A percentile compares a stretch with the other conserved stretches of the same genome.
These are phyloP conservation scores for Notoglanidium macrostoma DNA, from an alignment of 2,797 vertebrate species.

Conservation along the genomic window DNA sequence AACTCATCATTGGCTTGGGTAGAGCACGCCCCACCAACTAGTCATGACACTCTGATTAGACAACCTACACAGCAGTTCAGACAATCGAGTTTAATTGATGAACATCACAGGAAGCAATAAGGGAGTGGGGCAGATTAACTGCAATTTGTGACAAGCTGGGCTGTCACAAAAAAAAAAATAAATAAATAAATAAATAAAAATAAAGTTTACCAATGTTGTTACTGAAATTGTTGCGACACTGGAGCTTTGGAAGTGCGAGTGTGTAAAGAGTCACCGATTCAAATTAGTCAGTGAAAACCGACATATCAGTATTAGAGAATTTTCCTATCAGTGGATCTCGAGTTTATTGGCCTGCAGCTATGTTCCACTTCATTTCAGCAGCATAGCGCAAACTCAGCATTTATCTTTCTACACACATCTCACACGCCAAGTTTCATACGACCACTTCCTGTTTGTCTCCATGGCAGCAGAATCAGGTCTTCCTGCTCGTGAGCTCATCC, in stretches of 20 bases:
- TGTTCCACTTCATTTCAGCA: conserved; percentile 46
- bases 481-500: conserved; percentile 51
- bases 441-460: conserved; percentile 79
- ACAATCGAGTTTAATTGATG: neutral
- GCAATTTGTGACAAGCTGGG: neutral
- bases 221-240: neutral
- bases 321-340: conserved; percentile 9
- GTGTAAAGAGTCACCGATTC: neutral
- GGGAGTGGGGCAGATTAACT: neutral
- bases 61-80: neutral
- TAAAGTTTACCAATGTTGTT: neutral
- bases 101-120: neutral
- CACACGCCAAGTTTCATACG: conserved; percentile 69
- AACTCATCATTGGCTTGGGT: neutral
- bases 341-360: conserved; percentile 20
- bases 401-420: conserved; percentile 64
- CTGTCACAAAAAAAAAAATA: too few relatives aligned
- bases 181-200: too few relatives aligned
- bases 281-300: neutral
- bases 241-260: neutral
- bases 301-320: neutral
- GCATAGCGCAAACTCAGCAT: conserved; percentile 41
- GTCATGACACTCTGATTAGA: neutral
- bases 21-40: neutral
- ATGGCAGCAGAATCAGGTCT: conserved; percentile 67